phyloP scores from a whole-genome alignment of 2,113 vertebrate species.

The Oreocharis arfaki region DNA sequence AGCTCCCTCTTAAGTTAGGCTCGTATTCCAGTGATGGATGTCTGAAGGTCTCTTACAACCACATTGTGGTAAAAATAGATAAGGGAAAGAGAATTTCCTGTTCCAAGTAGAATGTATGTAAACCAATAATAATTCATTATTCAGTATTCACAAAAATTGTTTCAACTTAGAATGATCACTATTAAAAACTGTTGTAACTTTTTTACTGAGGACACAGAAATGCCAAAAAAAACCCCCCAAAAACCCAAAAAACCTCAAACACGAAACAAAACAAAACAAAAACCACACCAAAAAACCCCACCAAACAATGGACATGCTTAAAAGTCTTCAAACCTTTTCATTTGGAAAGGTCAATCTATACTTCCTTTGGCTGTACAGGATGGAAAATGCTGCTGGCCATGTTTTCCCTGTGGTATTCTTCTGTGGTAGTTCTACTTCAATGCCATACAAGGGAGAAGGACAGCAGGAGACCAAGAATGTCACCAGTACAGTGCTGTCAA shows the following conservation, averaged over 20 bases:
- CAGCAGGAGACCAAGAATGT: not conserved
- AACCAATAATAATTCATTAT: not conserved
- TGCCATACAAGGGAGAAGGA: not conserved
- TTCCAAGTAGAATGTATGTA: not conserved
- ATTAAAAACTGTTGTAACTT: not conserved
- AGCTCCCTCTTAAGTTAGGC: not conserved
- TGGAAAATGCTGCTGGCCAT: not conserved
- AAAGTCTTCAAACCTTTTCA: not conserved
- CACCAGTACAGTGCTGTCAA: not conserved
- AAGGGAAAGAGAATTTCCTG: not conserved
- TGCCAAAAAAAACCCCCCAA: not conserved
- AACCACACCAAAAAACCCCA: too few relatives aligned
- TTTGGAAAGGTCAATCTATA: not conserved
- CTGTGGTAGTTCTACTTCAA: not conserved
- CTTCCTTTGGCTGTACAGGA: not conserved
- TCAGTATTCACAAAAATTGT: not conserved
- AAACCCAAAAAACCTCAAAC: too few relatives aligned
- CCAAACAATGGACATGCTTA: fast-evolving
- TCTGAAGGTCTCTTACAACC: not conserved
- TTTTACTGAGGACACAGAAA: not conserved
- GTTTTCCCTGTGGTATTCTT: not conserved
- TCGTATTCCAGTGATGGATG: not conserved
- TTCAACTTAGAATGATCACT: not conserved
- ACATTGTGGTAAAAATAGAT: not conserved
- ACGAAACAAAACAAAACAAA: not conserved